Percentiles rank a stretch among this genome's conserved stretches.
phyloP scores from a whole-genome alignment of 1,140 invertebrate species.

The Trachymyrmex cornetzi region DNA sequence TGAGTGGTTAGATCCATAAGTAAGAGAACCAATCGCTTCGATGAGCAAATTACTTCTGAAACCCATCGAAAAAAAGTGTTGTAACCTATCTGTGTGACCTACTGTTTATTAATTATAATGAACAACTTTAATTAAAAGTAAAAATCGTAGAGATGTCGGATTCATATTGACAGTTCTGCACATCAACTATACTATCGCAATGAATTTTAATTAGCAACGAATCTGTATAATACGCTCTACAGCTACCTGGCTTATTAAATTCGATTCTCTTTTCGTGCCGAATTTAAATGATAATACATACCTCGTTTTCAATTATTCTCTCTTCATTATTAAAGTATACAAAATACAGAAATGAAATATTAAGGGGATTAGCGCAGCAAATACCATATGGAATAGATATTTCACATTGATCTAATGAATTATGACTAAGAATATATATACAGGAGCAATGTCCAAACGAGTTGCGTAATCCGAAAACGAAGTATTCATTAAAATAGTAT shows the following conservation, averaged over 20 bases:
- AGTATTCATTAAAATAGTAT: neutral
- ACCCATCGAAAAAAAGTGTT: too few species aligned
- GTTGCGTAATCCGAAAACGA: neutral
- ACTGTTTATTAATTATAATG: conserved; percentile 5
- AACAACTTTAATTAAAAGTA: neutral
- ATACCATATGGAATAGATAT: neutral
- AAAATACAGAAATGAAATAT: neutral
- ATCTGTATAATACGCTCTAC: neutral
- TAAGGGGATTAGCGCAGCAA: neutral
- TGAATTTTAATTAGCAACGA: conserved; percentile 5
- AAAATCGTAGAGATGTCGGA: neutral
- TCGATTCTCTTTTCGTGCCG: neutral
- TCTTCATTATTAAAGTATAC: neutral
- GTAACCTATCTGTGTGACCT: too few species aligned
- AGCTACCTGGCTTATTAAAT: neutral
- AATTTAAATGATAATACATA: conserved; percentile 6
- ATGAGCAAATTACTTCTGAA: too few species aligned
- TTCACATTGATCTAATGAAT: neutral
- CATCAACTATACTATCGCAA: neutral
- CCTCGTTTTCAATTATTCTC: neutral
- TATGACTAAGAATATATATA: neutral
- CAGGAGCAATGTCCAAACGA: neutral
- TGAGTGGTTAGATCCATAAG: too few species aligned
- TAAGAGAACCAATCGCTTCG: too few species aligned
- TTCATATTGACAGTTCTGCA: neutral